phyloP scores from a whole-genome alignment of 2,113 vertebrate species.

The Lucifuga dentata region DNA sequence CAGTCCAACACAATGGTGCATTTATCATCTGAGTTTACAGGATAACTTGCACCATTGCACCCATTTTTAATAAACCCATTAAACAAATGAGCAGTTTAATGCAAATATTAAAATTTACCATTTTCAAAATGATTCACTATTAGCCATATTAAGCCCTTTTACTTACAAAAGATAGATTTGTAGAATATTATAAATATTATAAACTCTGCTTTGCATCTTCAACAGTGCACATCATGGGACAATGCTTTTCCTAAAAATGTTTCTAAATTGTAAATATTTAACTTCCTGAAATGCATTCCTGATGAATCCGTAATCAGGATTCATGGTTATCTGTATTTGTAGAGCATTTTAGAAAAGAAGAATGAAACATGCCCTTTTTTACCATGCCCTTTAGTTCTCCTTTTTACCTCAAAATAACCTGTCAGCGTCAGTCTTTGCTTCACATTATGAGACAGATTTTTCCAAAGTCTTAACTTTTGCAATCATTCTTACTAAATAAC shows the following conservation, averaged over 20 bases:
- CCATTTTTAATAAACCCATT: neutral
- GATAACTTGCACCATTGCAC: conserved; percentile 10
- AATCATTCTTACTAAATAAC: conserved; percentile 31
- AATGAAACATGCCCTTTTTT: no score
- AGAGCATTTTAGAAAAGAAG: no score
- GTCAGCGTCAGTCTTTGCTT: conserved; percentile 3
- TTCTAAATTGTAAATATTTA: no score
- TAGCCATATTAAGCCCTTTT: neutral
- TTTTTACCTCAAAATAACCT: conserved; percentile 9
- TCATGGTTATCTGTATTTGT: no score
- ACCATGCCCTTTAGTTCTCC: no score
- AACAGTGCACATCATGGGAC: neutral
- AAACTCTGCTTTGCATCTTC: neutral
- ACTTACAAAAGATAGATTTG: neutral
- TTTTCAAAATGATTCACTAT: neutral
- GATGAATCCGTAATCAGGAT: no score
- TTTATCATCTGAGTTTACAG: no score
- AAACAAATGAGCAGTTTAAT: neutral
- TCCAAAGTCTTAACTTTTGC: neutral
- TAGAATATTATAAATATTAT: neutral
- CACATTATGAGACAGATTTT: neutral
- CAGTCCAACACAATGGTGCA: neutral
- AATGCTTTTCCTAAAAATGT: neutral
- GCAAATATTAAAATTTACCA: neutral
- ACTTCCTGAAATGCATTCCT: no score